Conservation (phyloP, 2,113 vertebrate species). For the Tor tambroides region DNA sequence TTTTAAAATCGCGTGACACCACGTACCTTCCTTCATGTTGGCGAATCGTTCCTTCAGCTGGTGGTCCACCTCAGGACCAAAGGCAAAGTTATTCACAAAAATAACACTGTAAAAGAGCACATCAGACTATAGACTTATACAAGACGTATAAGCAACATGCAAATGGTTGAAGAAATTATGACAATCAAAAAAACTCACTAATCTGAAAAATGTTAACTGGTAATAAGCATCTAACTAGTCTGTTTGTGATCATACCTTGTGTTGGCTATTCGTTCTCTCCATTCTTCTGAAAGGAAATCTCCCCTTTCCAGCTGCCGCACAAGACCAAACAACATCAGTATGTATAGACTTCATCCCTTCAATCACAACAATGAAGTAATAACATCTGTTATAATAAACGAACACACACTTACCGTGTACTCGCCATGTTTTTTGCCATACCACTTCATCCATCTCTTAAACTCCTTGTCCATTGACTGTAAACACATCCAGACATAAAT, state of each 20-base stretch:
- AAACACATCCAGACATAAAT: slow-evolving; percentile 28
- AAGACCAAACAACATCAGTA: not conserved
- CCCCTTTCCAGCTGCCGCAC: slow-evolving; percentile 91
- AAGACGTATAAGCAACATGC: not conserved
- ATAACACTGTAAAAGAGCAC: slow-evolving; percentile 89
- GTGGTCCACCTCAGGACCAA: slow-evolving; percentile 99
- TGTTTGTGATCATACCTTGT: slow-evolving; percentile 83
- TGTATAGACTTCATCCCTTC: not conserved
- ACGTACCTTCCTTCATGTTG: slow-evolving; percentile 99
- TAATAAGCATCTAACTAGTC: not conserved
- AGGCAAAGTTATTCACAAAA: slow-evolving; percentile 99
- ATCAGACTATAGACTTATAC: slow-evolving; percentile 19
- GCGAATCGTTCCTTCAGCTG: slow-evolving; percentile 99
- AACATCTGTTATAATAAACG: not conserved
- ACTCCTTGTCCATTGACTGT: slow-evolving; percentile 97
- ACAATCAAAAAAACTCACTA: not conserved
- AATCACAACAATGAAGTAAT: not conserved
- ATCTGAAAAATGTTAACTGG: not conserved
- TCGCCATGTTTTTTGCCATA: slow-evolving; percentile 99
- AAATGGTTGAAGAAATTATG: not conserved
- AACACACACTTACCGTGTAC: slow-evolving; percentile 91
- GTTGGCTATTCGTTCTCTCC: slow-evolving; percentile 96
- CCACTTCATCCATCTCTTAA: slow-evolving; percentile 99
- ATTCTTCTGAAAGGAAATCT: slow-evolving; percentile 98
- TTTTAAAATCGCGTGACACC: not conserved